Evolutionary conservation across 2,888 invertebrate genomes (phyloP), one percentile per base, ranked within the genome.

Genomic region (Mycalesis mineus): DNA sequence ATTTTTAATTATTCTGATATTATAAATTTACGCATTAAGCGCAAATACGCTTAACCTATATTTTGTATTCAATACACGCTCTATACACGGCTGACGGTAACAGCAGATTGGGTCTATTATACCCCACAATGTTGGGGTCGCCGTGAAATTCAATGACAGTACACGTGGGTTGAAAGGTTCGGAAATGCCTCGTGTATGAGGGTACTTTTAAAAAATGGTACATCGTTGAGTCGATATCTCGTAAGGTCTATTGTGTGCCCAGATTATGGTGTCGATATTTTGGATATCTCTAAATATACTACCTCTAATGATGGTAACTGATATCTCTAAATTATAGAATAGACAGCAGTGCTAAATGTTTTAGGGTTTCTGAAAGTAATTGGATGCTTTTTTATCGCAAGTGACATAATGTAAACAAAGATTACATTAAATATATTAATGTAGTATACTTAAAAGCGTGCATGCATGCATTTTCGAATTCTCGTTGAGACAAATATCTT

Each of bases 31-130:
- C 28, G 44, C 28, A 28, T 28, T 44, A 13, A 39, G 14, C 9
- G 28, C 22, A 44, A 29, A 7, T 29, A 28, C 44, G 28, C 44
- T 29, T 33, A 47, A 33, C 47, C 45, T 31, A 42, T 3, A 51
- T 41, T 17, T 29, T 11, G 29, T 51, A 51, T 51, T 51, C 51
- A 40, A 51, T 17, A 39, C 50, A 45, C 39, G 44, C 33, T 49
- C 40, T 51, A 29, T 51, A 51, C 41, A 47, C 47, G 51, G 52
- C 22, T 15, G 31, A 42, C 47, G 14, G 40, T 22, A 49, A 44
- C 52, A 55, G 36, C 60, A 57, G 55, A 62, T 62, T 60, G 58
- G 58, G 52, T 58, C 56, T 54, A 54, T 63, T 58, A 58, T 53
- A 45, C 47, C 55, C 51, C 51, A 61, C 49, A 58, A 62, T 54